phyloP scores from a whole-genome alignment of 2,888 invertebrate species.

The Hybos culiciformis region DNA sequence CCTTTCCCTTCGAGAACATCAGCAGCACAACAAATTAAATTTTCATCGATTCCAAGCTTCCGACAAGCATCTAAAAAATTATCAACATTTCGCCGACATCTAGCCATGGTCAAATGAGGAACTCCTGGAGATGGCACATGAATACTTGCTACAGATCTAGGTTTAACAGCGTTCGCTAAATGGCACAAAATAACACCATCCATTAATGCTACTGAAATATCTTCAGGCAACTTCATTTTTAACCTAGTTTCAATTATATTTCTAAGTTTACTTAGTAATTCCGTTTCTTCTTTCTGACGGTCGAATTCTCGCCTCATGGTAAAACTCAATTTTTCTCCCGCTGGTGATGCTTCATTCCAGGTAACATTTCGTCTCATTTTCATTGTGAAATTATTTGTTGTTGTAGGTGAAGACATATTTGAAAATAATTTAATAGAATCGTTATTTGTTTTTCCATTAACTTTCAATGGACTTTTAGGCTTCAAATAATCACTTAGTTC shows the following conservation, averaged over 20 bases:
- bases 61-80: conserved; percentile 91
- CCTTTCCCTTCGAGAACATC: conserved; percentile 88
- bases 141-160: conserved; percentile 82
- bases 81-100: conserved; percentile 87
- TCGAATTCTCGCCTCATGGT: conserved; percentile 88
- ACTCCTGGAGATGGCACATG: conserved; percentile 89
- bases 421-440: conserved; percentile 20
- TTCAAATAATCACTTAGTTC: conserved; percentile 37
- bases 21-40: conserved; percentile 77
- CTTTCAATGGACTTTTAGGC: conserved; percentile 34
- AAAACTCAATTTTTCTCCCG: conserved; percentile 70
- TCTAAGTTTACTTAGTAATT: conserved; percentile 69
- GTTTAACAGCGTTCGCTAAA: conserved; percentile 82
- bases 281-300: conserved; percentile 77
- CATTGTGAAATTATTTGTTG: conserved; percentile 20
- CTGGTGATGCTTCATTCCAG: conserved; percentile 58
- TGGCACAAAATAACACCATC: conserved; percentile 93
- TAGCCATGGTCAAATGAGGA: conserved; percentile 88
- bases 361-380: conserved; percentile 38
- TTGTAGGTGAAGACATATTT: conserved; percentile 34
- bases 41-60: conserved; percentile 89
- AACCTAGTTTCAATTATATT: conserved; percentile 75
- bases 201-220: conserved; percentile 68
- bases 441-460: conserved; percentile 6
- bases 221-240: conserved; percentile 78